Base-by-base conservation (phyloP, 1,140 invertebrate species). In the Aphelinus atriplicis region DNA sequence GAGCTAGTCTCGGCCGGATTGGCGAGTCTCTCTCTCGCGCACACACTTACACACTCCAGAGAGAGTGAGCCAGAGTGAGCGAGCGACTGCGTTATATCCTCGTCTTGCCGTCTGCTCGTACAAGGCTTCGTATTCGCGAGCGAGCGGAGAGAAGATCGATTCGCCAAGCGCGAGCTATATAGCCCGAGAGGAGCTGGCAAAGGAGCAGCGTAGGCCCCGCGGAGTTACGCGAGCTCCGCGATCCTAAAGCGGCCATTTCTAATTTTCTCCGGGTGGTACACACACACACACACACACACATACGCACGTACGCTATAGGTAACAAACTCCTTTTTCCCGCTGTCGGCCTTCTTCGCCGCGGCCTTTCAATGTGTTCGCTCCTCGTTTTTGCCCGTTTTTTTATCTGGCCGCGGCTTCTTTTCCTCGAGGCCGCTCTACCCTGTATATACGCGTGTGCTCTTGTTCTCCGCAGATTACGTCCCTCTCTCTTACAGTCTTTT, bases 241-340 rank as follows among this genome's bases (percentile, higher is more conserved):
- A 65, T 65, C 53, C 50, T 56, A 67, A 67, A 43, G 65, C 53
- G 48, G 53, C 43, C 66, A 58, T 66, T 66, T 66, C 64, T 66
- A 66, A 66, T 66, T 66, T 66, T 66, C 64, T 42, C 64, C 51
- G 43, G 51, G 10, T n/a, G 56, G 26, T n/a, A n/a, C 10, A n/a
- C 26, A 6, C 3, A n/a, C 26, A n/a, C 26, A 6, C 3, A n/a
- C 26, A 5, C 10, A 57, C 10, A n/a, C 7, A 57, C 60, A 53
- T 53, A 53, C 7, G 60, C 46, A 46, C 62, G 47, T n/a, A 43
- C 58, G 5, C 26, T 45, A 42, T 45, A 26, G 26, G 26, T 26
- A 26, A 26, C 26, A 43, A 45, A 60, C 58, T 60, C 58, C 45
- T 46, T 63, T 63, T 63, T 63, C 46, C 62, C 62, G 45, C 47